Percentiles rank a stretch among this genome's conserved stretches.
These are phyloP conservation scores for Ophioninae sp. DNA, from an alignment of 2,888 invertebrate genomes.

Conservation along the genomic window DNA sequence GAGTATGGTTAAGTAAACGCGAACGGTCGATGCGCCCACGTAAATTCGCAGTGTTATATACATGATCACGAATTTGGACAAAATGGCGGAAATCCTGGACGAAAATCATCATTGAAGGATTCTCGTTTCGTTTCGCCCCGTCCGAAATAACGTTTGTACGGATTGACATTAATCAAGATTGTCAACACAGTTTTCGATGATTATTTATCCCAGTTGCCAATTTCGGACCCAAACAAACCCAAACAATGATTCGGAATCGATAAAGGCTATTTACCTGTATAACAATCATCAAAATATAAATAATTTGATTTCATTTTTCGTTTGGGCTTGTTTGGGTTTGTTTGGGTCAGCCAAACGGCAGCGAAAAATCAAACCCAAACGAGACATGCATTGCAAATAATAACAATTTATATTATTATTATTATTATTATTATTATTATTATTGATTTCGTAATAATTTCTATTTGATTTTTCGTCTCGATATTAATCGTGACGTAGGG, in stretches of 20 bases:
- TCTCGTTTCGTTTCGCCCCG: not conserved
- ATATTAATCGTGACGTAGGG: not conserved
- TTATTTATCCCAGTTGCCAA: not conserved
- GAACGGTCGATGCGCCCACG: not conserved
- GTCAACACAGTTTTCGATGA: not conserved
- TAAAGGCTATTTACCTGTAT: too few species aligned
- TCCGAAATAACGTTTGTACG: not conserved
- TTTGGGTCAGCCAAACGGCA: too few species aligned
- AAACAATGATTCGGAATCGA: not conserved
- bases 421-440: not conserved
- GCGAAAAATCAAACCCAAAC: too few species aligned
- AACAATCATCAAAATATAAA: too few species aligned
- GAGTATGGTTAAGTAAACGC: conserved; percentile 35
- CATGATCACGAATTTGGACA: not conserved
- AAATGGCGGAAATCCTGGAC: not conserved
- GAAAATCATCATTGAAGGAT: not conserved
- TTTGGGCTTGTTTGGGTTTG: too few species aligned
- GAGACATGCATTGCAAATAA: not conserved
- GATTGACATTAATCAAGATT: not conserved
- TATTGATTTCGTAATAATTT: not conserved
- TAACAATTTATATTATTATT: not conserved
- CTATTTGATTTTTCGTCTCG: not conserved
- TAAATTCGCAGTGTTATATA: not conserved
- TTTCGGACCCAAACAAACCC: not conserved
- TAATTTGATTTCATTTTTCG: too few species aligned